Evolutionary conservation across 2,113 vertebrate genomes (phyloP).

Genomic region (Sander lucioperca): DNA sequence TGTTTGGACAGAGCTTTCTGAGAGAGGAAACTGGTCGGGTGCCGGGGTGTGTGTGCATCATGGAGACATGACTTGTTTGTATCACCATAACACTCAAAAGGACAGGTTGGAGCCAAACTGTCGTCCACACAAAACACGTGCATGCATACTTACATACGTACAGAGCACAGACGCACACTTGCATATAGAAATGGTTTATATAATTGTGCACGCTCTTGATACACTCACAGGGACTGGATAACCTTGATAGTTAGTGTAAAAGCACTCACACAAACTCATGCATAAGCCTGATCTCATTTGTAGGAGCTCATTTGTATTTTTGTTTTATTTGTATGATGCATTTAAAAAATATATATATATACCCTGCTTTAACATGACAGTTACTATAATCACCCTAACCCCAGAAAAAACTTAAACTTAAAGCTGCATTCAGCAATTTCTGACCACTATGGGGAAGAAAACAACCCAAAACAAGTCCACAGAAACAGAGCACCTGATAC

Average conservation of each 20-base stretch:
- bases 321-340: too few relatives aligned
- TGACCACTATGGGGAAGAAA: too few relatives aligned
- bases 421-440: too few relatives aligned
- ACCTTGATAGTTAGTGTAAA: not conserved
- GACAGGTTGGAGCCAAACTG: conserved; percentile 13
- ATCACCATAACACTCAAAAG: conserved; percentile 16
- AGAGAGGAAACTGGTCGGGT: conserved; percentile 52
- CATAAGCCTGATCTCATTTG: too few relatives aligned
- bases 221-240: not conserved
- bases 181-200: not conserved
- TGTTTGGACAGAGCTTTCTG: conserved; percentile 56
- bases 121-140: not conserved
- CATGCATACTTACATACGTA: not conserved
- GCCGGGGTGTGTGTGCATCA: conserved; percentile 25
- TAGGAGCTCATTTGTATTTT: too few relatives aligned
- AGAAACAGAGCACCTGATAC: too few relatives aligned
- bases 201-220: not conserved
- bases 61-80: conserved; percentile 30
- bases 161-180: not conserved
- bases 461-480: too few relatives aligned
- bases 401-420: too few relatives aligned
- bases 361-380: too few relatives aligned
- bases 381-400: too few relatives aligned
- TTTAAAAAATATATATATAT: too few relatives aligned
- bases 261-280: too few relatives aligned